Evolutionary conservation across 2,113 vertebrate species (phyloP), one percentile per base, ranked within the genome.

Genomic region (Haplotaxodon microlepis): DNA sequence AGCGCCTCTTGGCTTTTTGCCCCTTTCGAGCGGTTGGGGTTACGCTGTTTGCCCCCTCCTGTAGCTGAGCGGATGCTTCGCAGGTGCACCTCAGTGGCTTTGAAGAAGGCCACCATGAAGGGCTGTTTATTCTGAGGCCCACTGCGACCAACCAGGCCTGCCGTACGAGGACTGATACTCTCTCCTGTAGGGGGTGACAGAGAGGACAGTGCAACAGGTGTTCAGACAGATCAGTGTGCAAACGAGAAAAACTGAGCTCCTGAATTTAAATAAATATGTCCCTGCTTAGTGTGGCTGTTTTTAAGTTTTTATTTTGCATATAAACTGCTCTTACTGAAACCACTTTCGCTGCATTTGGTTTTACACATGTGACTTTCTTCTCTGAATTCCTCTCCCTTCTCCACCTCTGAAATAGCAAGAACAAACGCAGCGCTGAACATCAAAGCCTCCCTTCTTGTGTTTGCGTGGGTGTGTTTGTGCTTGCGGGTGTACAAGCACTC

Each of bases 71-170:
- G 98, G 86, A 98, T 96, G 40, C 97, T 99, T 69, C 98, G 98
- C 73, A 99, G 96, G 85, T 98, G 98, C n/a, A 99, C 97, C 94
- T 99, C 98, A 0, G 98, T 98, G 90, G 98, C 98, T 96, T 99
- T 99, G 95, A 99, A 99, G 94, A 99, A 99, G 92, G 98, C 98
- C 83, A 99, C 98, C 57, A 98, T 99, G 96, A 99, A 99, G 1
- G 98, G 98, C 92, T 99, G 98, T 95, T 99, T 99, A 95, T 97
- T 99, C 96, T 99, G 98, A 0, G 98, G 98, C 76, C 98, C 98
- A 3, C 96, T 97, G 76, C 97, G 97, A 40, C 98, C 98, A 1
- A 99, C 97, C 4, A 99, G 96, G 42, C 98, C 98, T 0, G 97
- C 98, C 93, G 97, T 40, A 57, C 97, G 98, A 88, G 98, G 98